phyloP scores from a whole-genome alignment of 2,888 invertebrate species.

The Sesamia inferens region DNA sequence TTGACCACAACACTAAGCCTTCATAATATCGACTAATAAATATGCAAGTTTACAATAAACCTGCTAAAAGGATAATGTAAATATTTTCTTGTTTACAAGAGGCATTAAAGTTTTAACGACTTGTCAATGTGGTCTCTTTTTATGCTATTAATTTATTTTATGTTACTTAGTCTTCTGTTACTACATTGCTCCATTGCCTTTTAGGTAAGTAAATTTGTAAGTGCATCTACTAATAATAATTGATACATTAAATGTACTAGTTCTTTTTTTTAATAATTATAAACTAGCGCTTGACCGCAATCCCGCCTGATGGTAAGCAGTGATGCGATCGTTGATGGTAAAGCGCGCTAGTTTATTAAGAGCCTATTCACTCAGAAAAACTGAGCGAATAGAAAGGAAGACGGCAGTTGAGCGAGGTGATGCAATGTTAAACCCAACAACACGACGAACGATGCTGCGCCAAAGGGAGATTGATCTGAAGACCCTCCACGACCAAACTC shows the following conservation, averaged over 20 bases:
- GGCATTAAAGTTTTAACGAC: constrained; percentile 41
- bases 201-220: constrained; percentile 32
- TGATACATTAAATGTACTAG: constrained; percentile 17
- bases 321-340: too few species aligned
- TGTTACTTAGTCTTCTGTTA: constrained; percentile 9
- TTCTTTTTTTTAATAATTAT: too few species aligned
- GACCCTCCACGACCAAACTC: too few species aligned
- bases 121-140: constrained; percentile 30
- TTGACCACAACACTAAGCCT: constrained; percentile 3
- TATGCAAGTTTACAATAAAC: constrained; percentile 4
- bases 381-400: too few species aligned
- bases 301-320: too few species aligned
- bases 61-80: not conserved
- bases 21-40: not conserved
- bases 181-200: constrained; percentile 1
- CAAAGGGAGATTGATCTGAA: too few species aligned
- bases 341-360: too few species aligned
- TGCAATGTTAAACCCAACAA: too few species aligned
- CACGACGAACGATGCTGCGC: too few species aligned
- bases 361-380: too few species aligned
- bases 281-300: too few species aligned
- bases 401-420: too few species aligned
- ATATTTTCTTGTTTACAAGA: constrained; percentile 32
- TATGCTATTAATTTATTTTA: constrained; percentile 24
- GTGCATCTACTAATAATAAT: not conserved